Evolutionary conservation across 2,888 invertebrate species (phyloP).

Genomic region (Bibio marci): DNA sequence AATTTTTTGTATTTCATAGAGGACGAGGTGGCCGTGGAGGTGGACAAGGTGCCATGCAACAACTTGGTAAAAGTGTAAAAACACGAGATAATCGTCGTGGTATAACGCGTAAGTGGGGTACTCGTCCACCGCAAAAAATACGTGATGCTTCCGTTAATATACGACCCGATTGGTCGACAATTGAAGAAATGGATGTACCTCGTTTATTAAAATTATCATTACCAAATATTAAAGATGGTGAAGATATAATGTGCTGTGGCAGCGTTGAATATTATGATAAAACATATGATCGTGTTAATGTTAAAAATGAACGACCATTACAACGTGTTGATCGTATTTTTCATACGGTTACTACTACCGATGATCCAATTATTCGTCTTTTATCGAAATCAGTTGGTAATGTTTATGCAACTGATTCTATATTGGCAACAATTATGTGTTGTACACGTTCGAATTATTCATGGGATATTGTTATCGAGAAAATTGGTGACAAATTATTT

Average conservation of each 20-base stretch:
- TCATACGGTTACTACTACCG: slow-evolving; percentile 90
- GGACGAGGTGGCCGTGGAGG: slow-evolving; percentile 47
- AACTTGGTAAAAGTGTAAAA: slow-evolving; percentile 65
- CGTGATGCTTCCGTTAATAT: slow-evolving; percentile 95
- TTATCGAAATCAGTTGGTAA: slow-evolving; percentile 85
- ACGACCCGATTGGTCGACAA: slow-evolving; percentile 87
- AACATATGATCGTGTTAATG: slow-evolving; percentile 88
- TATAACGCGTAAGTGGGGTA: slow-evolving; percentile 75
- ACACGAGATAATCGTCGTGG: slow-evolving; percentile 59
- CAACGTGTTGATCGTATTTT: slow-evolving; percentile 92
- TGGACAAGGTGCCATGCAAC: slow-evolving; percentile 60
- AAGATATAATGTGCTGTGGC: slow-evolving; percentile 72
- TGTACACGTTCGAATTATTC: slow-evolving; percentile 95
- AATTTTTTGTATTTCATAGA: slow-evolving; percentile 12
- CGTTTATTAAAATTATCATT: slow-evolving; percentile 82
- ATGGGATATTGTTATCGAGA: slow-evolving; percentile 98
- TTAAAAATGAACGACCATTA: slow-evolving; percentile 81
- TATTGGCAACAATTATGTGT: slow-evolving; percentile 97
- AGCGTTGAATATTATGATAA: slow-evolving; percentile 95
- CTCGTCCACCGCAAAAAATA: slow-evolving; percentile 73
- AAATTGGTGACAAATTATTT: slow-evolving; percentile 85
- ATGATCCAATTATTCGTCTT: slow-evolving; percentile 91
- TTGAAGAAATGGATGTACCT: slow-evolving; percentile 98
- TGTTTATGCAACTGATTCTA: slow-evolving; percentile 96
- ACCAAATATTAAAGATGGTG: slow-evolving; percentile 74